Percentiles rank a stretch among this genome's conserved stretches.
Evolutionary conservation across 2,888 invertebrate species (phyloP).

Genomic region (Mantis religiosa): DNA sequence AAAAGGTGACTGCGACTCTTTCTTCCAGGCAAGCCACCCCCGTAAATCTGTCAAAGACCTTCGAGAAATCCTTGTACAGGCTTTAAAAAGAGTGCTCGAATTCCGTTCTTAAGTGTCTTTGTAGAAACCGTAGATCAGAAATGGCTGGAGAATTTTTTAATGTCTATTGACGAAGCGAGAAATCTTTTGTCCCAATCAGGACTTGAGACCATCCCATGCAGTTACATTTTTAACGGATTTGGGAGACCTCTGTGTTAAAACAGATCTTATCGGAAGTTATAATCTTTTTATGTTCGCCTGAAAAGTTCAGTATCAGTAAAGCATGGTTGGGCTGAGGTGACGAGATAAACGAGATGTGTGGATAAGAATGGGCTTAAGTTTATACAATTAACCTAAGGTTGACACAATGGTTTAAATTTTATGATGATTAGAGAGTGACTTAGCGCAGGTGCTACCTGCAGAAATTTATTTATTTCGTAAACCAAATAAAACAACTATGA

Average conservation of each 20-base stretch:
- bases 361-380: no score
- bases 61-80: background rate
- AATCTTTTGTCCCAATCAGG: background rate
- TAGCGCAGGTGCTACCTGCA: no score
- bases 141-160: background rate
- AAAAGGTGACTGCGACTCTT: background rate
- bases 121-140: background rate
- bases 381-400: no score
- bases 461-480: no score
- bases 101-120: background rate
- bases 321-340: background rate
- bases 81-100: background rate
- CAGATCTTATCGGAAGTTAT: background rate
- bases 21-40: background rate
- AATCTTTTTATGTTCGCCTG: background rate
- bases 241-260: background rate
- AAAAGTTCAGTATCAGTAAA: background rate
- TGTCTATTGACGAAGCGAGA: background rate
- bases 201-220: background rate
- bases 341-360: background rate
- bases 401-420: no score
- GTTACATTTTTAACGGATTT: background rate
- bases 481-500: no score
- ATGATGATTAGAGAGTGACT: no score
- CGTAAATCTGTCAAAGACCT: constrained; percentile 12